Base-by-base conservation (phyloP, 1,140 invertebrate species). In the Zaprionus ornatus region DNA sequence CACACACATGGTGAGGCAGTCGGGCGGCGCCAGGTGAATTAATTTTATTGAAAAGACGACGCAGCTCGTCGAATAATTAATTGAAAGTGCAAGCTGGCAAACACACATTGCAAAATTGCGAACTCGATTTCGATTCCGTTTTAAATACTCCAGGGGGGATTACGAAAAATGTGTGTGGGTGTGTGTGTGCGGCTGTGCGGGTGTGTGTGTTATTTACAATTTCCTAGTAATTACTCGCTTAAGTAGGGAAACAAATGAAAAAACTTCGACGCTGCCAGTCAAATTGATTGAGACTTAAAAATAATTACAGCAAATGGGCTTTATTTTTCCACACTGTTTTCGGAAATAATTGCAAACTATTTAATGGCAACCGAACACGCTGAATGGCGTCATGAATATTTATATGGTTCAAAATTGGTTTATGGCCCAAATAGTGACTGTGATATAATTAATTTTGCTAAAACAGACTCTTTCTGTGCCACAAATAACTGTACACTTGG, bases 11-110 rank as follows among this genome's bases (percentile, higher is more conserved):
- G 37, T 23, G 64, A 17, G 12, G 21, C 50, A 54, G 32, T 13
- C 37, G 29, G 6, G n/a, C 21, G 29, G 57, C 37, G 21, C n/a
- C 42, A 77, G 35, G 40, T 25, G 67, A 79, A 67, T 79, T 73
- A 63, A 77, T 70, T 74, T 70, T 40, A 66, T 42, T 57, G 17
- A 21, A 76, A 73, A 59, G 63, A 35, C 60, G 29, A 29, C 29
- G 9, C 29, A 29, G 29, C 9, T 29, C 29, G 66, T 6, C 27
- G 21, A 55, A 66, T 69, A 80, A 74, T 77, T 73, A 73, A 80
- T 79, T 48, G 61, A 73, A 72, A 80, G 50, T 77, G 56, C 35
- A 57, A 29, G 67, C 55, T 42, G 35, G 23, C 25, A 74, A 63
- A 68, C 27, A 65, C 61, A 50, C 17, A 17, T n/a, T n/a, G n/a